phyloP scores from a whole-genome alignment of 2,888 invertebrate genomes.

The Hesperia comma region DNA sequence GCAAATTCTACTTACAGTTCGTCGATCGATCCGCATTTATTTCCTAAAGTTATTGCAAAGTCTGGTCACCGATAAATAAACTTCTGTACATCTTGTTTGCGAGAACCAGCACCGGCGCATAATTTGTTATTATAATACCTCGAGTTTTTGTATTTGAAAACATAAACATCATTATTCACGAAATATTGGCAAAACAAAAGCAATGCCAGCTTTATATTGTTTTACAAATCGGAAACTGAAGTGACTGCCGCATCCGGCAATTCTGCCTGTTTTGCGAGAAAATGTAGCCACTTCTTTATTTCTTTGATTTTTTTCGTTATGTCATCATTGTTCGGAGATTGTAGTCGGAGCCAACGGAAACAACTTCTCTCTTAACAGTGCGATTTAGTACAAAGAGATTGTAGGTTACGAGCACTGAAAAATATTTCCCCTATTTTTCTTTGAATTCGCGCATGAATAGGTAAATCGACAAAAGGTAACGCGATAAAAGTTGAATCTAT shows the following conservation, averaged over 20 bases:
- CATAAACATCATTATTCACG: constrained; percentile 68
- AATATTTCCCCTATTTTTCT: constrained; percentile 19
- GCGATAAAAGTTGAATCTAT: constrained; percentile 15
- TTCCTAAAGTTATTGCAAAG: constrained; percentile 7
- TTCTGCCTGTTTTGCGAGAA: constrained; percentile 69
- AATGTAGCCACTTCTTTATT: constrained; percentile 46
- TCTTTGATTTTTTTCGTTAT: constrained; percentile 41
- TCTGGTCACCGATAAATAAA: constrained; percentile 12
- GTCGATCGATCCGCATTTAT: constrained; percentile 4
- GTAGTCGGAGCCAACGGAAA: constrained; percentile 26
- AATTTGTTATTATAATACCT: constrained; percentile 35
- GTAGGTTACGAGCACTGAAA: constrained; percentile 11
- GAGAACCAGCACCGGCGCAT: constrained; percentile 1
- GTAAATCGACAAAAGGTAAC: constrained; percentile 12
- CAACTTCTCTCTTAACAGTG: constrained; percentile 27
- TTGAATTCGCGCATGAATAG: constrained; percentile 19
- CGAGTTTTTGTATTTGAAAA: constrained; percentile 50
- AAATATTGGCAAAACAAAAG: constrained; percentile 65
- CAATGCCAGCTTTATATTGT: constrained; percentile 73
- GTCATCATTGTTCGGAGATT: constrained; percentile 41
- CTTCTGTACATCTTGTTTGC: constrained; percentile 11
- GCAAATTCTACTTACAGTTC: background rate
- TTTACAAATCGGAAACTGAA: constrained; percentile 75
- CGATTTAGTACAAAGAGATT: constrained; percentile 22
- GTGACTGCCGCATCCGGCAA: constrained; percentile 70